Base-by-base conservation (phyloP, 2,888 invertebrate genomes). In the Meganola albula region DNA sequence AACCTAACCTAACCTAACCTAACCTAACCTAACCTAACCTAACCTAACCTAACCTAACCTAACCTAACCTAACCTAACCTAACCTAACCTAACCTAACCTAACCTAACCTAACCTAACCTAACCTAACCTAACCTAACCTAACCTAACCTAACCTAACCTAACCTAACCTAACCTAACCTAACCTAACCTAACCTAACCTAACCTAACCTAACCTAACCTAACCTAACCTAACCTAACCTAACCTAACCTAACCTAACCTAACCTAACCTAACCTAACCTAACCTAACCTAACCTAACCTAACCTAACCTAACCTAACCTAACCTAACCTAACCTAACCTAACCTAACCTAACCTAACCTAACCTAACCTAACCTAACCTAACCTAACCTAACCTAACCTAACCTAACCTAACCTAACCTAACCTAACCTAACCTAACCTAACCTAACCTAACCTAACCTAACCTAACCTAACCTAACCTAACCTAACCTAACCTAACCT, bases 371-470 rank as follows among this genome's bases (percentile, higher is more conserved):
- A 32, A 32, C 32, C 32, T 32, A 39, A 45, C 41, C 45, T 34
- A 39, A 31, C 36, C 31, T 31, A 36, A 31, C 36, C 36, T 36
- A 36, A 39, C 39, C 39, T 39, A 39, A 39, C 39, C 34, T 34
- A 34, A 34, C 34, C 34, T 34, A 34, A 34, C 34, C 34, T 34
- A 34, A 34, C 34, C 34, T 29, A 34, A 34, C 34, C 34, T 44
- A 34, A 34, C 34, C 34, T 34, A 30, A 23, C 23, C 30, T 24
- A 24, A 30, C 23, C 30, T 24, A 36, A 40, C 40, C 44, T 40
- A 40, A 47, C 40, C 43, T 40, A 47, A 43, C 47, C 46, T 47
- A 47, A 43, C 47, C 47, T 44, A 48, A 40, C 41, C 44, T 40
- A 28, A 34, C 34, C 39, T 39, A 39, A 39, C 39, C 38, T 38